Evolutionary conservation across 2,113 vertebrate genomes (phyloP).

Genomic region (Chunga burmeisteri): DNA sequence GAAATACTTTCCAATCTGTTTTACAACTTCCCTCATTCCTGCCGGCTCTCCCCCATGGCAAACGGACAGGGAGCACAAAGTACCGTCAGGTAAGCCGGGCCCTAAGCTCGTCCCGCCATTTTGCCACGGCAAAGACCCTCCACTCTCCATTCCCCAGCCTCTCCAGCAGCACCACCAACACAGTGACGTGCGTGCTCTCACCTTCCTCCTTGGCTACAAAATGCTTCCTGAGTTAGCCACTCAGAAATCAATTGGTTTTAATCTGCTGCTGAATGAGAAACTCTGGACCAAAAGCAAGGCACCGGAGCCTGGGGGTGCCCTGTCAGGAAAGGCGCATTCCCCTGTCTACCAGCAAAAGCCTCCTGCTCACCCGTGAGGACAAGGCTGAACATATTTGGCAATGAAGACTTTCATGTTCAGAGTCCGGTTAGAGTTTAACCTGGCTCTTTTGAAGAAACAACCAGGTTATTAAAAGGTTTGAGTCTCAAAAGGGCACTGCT

Average conservation of each 20-base stretch:
- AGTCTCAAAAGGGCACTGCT: not conserved
- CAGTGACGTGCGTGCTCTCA: not conserved
- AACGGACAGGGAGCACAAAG: not conserved
- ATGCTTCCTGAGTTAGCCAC: not conserved
- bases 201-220: not conserved
- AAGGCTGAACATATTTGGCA: not conserved
- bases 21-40: not conserved
- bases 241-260: not conserved
- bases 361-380: not conserved
- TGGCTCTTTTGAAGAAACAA: not conserved
- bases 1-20: not conserved
- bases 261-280: not conserved
- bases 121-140: not conserved
- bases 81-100: fast-evolving
- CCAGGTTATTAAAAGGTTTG: not conserved
- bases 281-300: not conserved
- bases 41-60: not conserved
- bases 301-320: fast-evolving
- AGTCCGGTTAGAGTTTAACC: not conserved
- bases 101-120: not conserved
- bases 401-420: not conserved
- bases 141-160: not conserved
- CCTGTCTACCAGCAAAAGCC: not conserved
- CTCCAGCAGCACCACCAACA: not conserved
- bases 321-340: no score